A percentile compares a stretch with the other conserved stretches of the same genome.
phyloP scores from a whole-genome alignment of 2,888 invertebrate genomes.

The Drosophila quinaria region DNA sequence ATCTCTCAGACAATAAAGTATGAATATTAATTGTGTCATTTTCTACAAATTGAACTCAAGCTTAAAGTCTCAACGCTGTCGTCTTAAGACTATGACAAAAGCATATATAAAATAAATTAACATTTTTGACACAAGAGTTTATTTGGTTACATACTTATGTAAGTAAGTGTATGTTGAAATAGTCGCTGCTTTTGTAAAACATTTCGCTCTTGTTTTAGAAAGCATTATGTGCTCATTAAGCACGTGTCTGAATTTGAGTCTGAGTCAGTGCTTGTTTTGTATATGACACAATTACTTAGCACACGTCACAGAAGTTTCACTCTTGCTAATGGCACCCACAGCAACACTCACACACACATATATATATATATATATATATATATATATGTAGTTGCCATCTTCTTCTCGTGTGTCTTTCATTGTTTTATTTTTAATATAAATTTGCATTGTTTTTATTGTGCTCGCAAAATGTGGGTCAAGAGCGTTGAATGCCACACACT shows the following conservation, averaged over 20 bases:
- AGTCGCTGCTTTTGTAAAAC: background rate
- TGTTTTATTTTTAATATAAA: conserved; percentile 76
- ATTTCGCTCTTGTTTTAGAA: conserved; percentile 11
- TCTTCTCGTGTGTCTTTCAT: conserved; percentile 41
- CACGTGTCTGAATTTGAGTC: conserved; percentile 44
- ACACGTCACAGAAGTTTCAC: conserved; percentile 75
- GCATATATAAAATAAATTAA: conserved; percentile 3
- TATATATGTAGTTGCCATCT: conserved; percentile 11
- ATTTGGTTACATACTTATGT: background rate
- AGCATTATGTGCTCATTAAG: conserved; percentile 60
- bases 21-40: conserved; percentile 25
- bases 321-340: conserved; percentile 67
- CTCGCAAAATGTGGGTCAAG: conserved; percentile 72
- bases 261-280: conserved; percentile 37
- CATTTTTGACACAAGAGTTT: background rate
- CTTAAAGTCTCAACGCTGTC: background rate
- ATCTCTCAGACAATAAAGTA: conserved; percentile 2
- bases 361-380: no score
- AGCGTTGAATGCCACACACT: conserved; percentile 52
- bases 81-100: background rate
- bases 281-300: conserved; percentile 78
- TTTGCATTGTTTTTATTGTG: conserved; percentile 63
- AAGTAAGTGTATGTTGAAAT: conserved; percentile 31
- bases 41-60: background rate
- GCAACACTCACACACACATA: conserved; percentile 13